Base-by-base conservation (phyloP, 2,888 invertebrate genomes). In the Agrilus mali region DNA sequence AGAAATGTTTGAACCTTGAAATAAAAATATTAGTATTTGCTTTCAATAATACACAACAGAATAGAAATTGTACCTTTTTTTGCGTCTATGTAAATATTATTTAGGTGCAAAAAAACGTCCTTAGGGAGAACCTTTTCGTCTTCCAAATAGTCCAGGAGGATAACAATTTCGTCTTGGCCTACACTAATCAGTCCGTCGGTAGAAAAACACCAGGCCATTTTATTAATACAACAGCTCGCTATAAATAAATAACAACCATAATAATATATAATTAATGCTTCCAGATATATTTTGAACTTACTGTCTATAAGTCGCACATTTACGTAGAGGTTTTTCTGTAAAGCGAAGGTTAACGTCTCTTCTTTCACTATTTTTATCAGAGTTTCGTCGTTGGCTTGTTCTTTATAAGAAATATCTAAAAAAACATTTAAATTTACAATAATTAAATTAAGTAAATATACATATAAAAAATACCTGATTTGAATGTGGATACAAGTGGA, bases 101-200 rank as follows among this genome's bases (percentile, higher is more conserved):
- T 78, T 41, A 87, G 71, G 59, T 86, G 82, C 47, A 75, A 65
- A 57, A 89, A 82, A 42, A 89, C 71, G 61, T 89, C 87, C 53
- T 77, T 75, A 0, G 86, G 83, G 31, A 78, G 65, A 37, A 62
- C 64, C 40, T 70, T 70, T 55, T 82, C 80, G 42, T 75, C 73
- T 4, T 79, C 76, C 7, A 75, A 69, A 31, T 76, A 67, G 62
- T 87, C 86, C 16, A 89, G 65, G 33, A 88, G 60, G 44, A 86
- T 74, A 37, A 87, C 75, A 15, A 90, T 69, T 67, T 89, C 89
- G 59, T 88, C 87, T 60, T 87, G 88, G 2, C 86, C 86, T 14
- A 86, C 86, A 45, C 80, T 78, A 46, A 80, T 78, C 63, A 89
- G 69, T 12, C 89, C 89, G 51, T 75, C 72, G 0, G 86, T 83